Conservation (phyloP, 30 jellyfish, hydroid and myxozoan genomes). For the Haliclystus octoradiatus region DNA sequence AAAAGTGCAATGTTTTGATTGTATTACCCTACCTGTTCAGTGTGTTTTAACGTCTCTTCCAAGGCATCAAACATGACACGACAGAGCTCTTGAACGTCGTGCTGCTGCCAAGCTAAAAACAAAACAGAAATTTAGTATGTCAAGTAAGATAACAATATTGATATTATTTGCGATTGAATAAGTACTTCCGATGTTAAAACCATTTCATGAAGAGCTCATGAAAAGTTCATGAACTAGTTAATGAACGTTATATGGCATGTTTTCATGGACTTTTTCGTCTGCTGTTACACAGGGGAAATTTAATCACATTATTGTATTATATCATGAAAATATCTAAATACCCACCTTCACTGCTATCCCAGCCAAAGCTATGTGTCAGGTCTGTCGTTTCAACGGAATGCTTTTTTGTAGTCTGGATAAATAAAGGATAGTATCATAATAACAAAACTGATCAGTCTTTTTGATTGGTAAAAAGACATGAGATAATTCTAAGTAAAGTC, state of each 20-base stretch:
- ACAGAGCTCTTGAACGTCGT: conserved; percentile 93
- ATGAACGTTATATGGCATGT: too few relatives aligned
- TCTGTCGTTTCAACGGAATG: conserved; percentile 87
- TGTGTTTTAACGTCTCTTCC: conserved; percentile 71
- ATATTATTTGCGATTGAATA: too few relatives aligned
- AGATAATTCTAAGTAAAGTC: too few relatives aligned
- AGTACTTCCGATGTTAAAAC: background rate
- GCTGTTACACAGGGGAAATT: background rate
- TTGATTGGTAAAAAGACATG: too few relatives aligned
- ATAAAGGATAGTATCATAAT: background rate
- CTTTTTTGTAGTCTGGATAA: conserved; percentile 60
- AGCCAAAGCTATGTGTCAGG: conserved; percentile 86
- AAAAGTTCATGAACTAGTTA: too few relatives aligned
- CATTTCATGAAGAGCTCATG: too few relatives aligned
- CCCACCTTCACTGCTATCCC: conserved; percentile 98
- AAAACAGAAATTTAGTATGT: background rate
- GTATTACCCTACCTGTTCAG: conserved; percentile 57
- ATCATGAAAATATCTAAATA: background rate
- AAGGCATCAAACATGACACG: conserved; percentile 91
- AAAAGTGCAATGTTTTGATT: too few relatives aligned
- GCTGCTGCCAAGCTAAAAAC: conserved; percentile 93
- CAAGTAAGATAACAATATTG: background rate
- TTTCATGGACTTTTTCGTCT: too few relatives aligned
- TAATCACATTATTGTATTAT: background rate
- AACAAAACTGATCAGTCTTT: too few relatives aligned